These are phyloP conservation scores for Myiopsitta monachus DNA, from an alignment of 2,113 vertebrate species.

Conservation along the genomic window DNA sequence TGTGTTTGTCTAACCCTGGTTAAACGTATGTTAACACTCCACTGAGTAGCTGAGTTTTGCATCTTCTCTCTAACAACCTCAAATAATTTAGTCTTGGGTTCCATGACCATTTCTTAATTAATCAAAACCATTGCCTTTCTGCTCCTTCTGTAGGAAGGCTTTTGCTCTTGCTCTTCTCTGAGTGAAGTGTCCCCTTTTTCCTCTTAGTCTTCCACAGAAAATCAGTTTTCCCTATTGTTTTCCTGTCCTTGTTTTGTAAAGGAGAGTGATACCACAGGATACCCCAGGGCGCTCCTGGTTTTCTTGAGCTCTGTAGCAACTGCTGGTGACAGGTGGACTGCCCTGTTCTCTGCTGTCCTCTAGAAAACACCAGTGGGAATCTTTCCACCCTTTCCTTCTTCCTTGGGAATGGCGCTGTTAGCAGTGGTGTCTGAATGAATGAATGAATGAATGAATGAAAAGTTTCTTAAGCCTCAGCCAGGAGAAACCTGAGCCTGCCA, in stretches of 20 bases:
- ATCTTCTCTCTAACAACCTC: not conserved
- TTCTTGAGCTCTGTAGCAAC: not conserved
- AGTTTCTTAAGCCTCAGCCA: not conserved
- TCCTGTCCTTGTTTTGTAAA: not conserved
- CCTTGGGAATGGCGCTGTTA: not conserved
- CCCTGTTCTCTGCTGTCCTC: not conserved
- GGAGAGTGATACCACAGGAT: not conserved
- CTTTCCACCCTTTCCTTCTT: not conserved
- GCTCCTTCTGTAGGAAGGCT: not conserved
- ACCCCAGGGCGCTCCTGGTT: rapidly evolving
- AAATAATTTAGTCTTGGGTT: not conserved
- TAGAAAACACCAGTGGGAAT: not conserved
- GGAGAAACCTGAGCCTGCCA: not conserved
- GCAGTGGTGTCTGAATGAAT: not conserved
- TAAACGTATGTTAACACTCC: not conserved
- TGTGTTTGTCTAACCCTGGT: not conserved
- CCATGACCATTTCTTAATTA: not conserved
- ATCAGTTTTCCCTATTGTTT: not conserved
- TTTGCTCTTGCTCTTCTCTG: not conserved
- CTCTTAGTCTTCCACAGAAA: not conserved
- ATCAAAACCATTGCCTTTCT: not conserved
- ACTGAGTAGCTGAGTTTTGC: not conserved
- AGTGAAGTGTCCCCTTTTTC: not conserved
- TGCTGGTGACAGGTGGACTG: not conserved
- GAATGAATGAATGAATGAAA: not conserved